Base-by-base conservation (phyloP, 2,797 vertebrate species). In the Mormyrops boulengeri region DNA sequence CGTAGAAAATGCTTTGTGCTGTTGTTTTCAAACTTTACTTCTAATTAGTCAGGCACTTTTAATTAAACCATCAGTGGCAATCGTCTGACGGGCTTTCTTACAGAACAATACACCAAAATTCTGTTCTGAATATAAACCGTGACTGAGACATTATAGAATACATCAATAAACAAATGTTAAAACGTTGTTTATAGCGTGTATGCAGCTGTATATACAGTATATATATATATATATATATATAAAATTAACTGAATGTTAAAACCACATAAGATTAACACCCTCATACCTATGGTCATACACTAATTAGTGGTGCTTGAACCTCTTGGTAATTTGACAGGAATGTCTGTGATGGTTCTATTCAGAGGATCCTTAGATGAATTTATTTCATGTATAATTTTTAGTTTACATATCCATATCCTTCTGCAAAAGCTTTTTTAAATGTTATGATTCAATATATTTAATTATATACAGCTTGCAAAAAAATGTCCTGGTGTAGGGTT, bases 1-100 rank as follows among this genome's bases (percentile, higher is more conserved):
- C 93, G 6, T 6, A 92, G 94, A 94, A 95, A 95, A 93, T 91
- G 88, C 94, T 91, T 94, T 91, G 92, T 93, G 91, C 93, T 92
- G 93, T 94, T 94, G 93, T 91, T 91, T 91, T 90, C 92, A 94
- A 80, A 80, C 93, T 94, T 95, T 93, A 92, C 93, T 94, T 95
- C 92, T 94, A 94, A 95, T 95, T 96, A 95, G 92, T 92, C 92
- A 91, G 91, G 92, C 91, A 92, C 89, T 88, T 89, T 73, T 89
- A 91, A 87, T 90, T 90, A 94, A 92, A 90, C 80, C 82, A 89
- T 82, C 44, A 85, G 50, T 62, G 34, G 49, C 14, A 53, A 53
- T 87, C 38, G 22, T 73, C 12, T 34, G 5, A 69, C 41, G 38
- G 69, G 47, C 14, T 87, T 89, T 55, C 80, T 38, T 41, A 38